Percentiles rank a stretch among this genome's conserved stretches.
Conservation (phyloP, 2,113 vertebrate genomes). For the Stegostoma tigrinum region DNA sequence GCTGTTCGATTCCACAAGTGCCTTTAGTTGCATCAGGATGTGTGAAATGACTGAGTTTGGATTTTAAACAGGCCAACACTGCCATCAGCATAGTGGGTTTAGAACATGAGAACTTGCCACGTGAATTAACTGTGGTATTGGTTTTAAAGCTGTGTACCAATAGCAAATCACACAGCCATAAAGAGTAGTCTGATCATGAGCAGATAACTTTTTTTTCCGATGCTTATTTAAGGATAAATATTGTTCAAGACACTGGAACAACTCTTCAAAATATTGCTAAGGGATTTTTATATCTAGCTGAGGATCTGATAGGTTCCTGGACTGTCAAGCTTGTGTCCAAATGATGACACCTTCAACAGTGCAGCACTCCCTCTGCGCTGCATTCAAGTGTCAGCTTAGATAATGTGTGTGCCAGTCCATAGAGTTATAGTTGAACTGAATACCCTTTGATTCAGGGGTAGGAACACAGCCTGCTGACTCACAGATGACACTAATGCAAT, state of each 20-base stretch:
- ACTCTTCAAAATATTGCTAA: background rate
- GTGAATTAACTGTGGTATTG: background rate
- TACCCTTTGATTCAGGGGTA: background rate
- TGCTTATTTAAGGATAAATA: background rate
- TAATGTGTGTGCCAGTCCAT: background rate
- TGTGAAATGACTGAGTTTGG: background rate
- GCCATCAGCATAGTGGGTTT: background rate
- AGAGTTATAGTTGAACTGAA: background rate
- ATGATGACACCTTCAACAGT: background rate
- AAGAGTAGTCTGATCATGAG: background rate
- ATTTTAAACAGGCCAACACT: background rate
- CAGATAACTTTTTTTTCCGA: background rate
- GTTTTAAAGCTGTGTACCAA: background rate
- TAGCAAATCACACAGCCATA: too few relatives aligned
- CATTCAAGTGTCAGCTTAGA: background rate
- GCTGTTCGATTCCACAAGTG: background rate
- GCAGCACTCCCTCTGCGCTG: background rate
- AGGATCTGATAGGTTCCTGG: background rate
- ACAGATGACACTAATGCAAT: background rate
- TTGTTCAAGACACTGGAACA: background rate
- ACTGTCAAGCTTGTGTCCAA: background rate
- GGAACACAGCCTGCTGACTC: background rate
- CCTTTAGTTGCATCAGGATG: background rate
- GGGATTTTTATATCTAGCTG: background rate
- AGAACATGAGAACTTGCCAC: background rate